These are phyloP conservation scores for Varanus komodoensis DNA, from an alignment of 2,113 vertebrate species.

Conservation along the genomic window DNA sequence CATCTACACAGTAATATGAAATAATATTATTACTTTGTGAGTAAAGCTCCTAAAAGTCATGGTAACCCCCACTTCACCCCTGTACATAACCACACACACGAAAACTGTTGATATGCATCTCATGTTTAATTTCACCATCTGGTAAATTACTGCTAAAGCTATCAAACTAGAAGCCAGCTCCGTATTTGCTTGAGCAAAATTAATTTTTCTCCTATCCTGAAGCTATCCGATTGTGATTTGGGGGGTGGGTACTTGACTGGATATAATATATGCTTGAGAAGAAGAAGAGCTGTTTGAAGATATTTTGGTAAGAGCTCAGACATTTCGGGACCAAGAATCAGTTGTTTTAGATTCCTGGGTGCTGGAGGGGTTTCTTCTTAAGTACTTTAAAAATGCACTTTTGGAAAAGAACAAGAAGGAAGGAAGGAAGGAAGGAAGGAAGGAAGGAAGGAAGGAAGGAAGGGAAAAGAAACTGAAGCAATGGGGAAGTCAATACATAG, in stretches of 20 bases:
- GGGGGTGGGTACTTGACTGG: background rate
- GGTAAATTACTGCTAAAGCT: conserved; percentile 7
- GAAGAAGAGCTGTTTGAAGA: background rate
- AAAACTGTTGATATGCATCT: background rate
- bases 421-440: too few relatives aligned
- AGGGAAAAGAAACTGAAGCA: background rate
- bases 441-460: too few relatives aligned
- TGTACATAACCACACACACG: background rate
- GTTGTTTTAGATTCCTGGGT: background rate
- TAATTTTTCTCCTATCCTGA: background rate
- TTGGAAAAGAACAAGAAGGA: background rate
- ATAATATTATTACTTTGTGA: background rate
- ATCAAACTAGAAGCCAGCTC: conserved; percentile 24
- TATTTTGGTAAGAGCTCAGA: background rate
- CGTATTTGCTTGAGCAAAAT: background rate
- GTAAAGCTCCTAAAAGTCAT: background rate
- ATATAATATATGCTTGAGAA: background rate
- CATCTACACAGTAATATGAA: conserved; percentile 7
- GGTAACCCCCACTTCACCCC: background rate
- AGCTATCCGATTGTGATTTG: background rate
- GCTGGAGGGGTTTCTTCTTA: background rate
- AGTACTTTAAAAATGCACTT: background rate
- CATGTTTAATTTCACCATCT: background rate
- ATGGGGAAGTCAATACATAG: background rate
- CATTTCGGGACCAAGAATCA: background rate